A percentile compares a stretch with the other conserved stretches of the same genome.
phyloP scores from a whole-genome alignment of 1,140 invertebrate species.

The Pantala flavescens region DNA sequence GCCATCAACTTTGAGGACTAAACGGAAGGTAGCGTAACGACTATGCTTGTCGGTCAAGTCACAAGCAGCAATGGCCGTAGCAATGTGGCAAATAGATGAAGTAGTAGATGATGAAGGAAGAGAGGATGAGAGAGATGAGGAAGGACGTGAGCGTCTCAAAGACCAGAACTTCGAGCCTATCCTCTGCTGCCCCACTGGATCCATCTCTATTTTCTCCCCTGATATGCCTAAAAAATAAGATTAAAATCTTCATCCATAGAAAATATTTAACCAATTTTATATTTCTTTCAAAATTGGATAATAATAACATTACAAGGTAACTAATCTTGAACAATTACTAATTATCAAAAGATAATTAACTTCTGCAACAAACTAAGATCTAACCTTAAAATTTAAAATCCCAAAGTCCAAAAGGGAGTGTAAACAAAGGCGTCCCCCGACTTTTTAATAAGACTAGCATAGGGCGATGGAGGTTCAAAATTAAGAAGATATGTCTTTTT shows the following conservation, averaged over 20 bases:
- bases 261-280: background rate
- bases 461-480: too few relatives aligned
- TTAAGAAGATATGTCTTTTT: too few relatives aligned
- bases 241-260: background rate
- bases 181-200: slow-evolving; percentile 60
- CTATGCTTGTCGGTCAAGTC: slow-evolving; percentile 60
- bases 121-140: background rate
- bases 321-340: too few relatives aligned
- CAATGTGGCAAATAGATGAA: slow-evolving; percentile 41
- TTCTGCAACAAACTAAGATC: too few relatives aligned
- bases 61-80: slow-evolving; percentile 76
- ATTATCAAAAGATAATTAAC: too few relatives aligned
- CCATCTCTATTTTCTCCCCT: slow-evolving; percentile 83
- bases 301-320: too few relatives aligned
- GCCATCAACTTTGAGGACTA: slow-evolving; percentile 40
- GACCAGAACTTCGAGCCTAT: slow-evolving; percentile 54
- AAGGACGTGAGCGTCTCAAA: slow-evolving; percentile 57
- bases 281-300: too few relatives aligned
- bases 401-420: too few relatives aligned
- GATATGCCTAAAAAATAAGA: slow-evolving; percentile 51
- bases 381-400: too few relatives aligned
- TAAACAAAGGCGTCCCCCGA: too few relatives aligned
- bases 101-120: background rate
- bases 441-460: too few relatives aligned
- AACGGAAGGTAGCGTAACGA: slow-evolving; percentile 48